Evolutionary conservation across 1,140 invertebrate genomes (phyloP).

Genomic region (Steinernema feltiae): DNA sequence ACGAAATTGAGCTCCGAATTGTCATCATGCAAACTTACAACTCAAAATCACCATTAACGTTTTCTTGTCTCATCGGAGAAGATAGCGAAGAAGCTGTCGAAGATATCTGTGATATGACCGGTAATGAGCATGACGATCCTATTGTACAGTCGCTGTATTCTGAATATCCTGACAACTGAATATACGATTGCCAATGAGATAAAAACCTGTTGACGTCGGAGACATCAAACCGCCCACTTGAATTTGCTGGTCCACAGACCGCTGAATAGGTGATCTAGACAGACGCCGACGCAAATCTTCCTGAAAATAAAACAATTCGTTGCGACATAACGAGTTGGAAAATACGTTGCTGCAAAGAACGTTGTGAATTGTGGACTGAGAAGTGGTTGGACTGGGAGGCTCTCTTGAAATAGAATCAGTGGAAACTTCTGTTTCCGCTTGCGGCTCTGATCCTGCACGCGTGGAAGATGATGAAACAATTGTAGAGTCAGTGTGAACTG

Average conservation of each 20-base stretch:
- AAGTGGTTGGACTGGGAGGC: background rate
- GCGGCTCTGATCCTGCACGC: background rate
- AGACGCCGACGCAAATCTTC: background rate
- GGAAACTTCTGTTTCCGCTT: background rate
- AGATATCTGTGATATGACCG: constrained; percentile 25
- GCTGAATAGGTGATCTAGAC: background rate
- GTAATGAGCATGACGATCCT: constrained; percentile 27
- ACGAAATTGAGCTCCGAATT: background rate
- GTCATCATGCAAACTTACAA: too few relatives aligned
- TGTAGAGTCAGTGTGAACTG: background rate
- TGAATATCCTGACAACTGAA: background rate
- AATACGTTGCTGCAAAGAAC: background rate
- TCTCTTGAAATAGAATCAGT: background rate
- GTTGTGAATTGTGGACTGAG: background rate
- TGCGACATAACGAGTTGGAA: too few relatives aligned
- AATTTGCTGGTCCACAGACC: background rate
- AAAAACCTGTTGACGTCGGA: constrained; percentile 14
- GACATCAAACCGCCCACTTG: background rate
- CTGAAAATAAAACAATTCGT: background rate
- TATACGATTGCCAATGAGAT: background rate
- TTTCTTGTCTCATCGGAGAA: background rate
- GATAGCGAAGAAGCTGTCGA: background rate
- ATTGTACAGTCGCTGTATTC: constrained; percentile 29
- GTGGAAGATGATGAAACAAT: background rate
- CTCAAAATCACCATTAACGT: background rate